These are phyloP conservation scores for Neopipo cinnamomea DNA, from an alignment of 2,113 vertebrate species.

Conservation along the genomic window DNA sequence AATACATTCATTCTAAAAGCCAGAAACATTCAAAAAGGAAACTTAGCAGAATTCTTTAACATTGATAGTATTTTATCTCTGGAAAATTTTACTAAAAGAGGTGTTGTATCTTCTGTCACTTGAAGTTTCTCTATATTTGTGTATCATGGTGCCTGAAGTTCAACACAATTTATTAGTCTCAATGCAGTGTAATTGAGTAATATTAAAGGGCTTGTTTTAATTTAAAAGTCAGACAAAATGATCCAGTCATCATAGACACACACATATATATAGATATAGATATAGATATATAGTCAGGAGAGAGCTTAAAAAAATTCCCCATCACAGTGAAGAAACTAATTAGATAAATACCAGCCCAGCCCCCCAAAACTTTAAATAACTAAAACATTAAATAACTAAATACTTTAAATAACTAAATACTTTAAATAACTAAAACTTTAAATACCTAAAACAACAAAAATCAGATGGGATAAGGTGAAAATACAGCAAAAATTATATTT, in stretches of 20 bases:
- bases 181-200: not conserved
- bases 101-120: not conserved
- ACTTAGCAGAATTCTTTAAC: not conserved
- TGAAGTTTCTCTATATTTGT: not conserved
- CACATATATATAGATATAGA: not conserved
- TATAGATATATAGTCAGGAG: not conserved
- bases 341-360: not conserved
- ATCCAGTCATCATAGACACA: not conserved
- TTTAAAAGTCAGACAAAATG: not conserved
- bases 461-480: not conserved
- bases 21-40: not conserved
- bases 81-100: not conserved
- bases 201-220: not conserved
- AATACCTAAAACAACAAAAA: not conserved
- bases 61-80: not conserved
- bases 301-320: not conserved
- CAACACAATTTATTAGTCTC: not conserved
- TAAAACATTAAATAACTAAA: not conserved
- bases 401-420: not conserved
- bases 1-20: not conserved
- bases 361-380: not conserved
- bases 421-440: not conserved
- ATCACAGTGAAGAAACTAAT: not conserved
- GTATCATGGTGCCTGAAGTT: not conserved
- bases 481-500: not conserved